Evolutionary conservation across 2,797 vertebrate genomes (phyloP).

Genomic region (Chaetophractus vellerosus): DNA sequence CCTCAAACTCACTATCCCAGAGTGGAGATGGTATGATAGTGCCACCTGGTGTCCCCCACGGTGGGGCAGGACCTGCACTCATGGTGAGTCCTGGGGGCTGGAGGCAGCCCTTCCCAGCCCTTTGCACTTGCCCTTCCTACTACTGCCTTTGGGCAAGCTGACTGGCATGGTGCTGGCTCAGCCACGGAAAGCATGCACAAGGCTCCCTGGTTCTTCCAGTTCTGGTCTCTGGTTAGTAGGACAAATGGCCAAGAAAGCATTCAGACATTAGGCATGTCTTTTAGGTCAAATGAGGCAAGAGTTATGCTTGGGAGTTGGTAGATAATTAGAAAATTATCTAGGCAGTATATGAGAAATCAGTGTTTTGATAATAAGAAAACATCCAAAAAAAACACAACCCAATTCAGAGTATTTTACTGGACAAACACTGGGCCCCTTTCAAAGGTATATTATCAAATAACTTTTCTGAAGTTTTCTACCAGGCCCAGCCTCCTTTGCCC

Average conservation of each 20-base stretch:
- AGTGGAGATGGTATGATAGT: constrained; percentile 42
- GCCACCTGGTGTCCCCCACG: constrained; percentile 59
- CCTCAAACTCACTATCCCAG: not conserved
- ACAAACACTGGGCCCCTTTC: not conserved
- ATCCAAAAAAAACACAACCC: not conserved
- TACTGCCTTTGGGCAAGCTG: not conserved
- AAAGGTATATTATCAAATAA: not conserved
- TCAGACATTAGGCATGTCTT: not conserved
- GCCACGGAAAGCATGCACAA: not conserved
- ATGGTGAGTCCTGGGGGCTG: not conserved
- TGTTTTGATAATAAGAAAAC: constrained; percentile 61
- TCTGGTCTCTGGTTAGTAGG: not conserved
- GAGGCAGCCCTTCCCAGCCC: not conserved
- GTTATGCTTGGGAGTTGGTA: not conserved
- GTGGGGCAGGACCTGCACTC: not conserved
- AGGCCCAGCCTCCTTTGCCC: not conserved
- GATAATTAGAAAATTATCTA: not conserved
- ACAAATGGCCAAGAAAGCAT: constrained; percentile 29
- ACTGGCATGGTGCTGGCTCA: not conserved
- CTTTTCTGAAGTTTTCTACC: not conserved
- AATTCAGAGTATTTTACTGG: not conserved
- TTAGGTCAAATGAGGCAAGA: constrained; percentile 15
- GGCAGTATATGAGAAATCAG: constrained; percentile 51
- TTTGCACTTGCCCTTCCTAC: not conserved
- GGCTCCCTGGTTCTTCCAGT: not conserved